These are phyloP conservation scores for Aplochiton taeniatus DNA, from an alignment of 2,797 vertebrate genomes.

Conservation along the genomic window DNA sequence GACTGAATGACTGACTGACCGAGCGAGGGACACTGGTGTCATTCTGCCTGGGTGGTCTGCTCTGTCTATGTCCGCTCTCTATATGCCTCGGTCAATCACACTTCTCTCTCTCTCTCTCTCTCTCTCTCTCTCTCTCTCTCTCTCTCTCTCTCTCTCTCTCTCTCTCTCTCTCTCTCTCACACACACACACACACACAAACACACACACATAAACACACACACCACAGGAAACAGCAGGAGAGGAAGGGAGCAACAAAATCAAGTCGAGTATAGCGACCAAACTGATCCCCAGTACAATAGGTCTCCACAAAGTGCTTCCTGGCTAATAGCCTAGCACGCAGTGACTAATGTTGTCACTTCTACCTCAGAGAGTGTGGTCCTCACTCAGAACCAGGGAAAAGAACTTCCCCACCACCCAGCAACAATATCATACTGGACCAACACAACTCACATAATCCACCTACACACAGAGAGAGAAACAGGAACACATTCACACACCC, in stretches of 20 bases:
- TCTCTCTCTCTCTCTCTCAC: constrained; percentile 7
- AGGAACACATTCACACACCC: background rate
- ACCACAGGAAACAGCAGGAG: constrained; percentile 60
- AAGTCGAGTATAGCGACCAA: constrained; percentile 37
- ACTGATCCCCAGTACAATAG: constrained; percentile 49
- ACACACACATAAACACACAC: background rate
- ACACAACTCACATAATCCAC: too few relatives aligned
- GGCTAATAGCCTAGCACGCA: constrained; percentile 26
- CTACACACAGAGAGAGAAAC: too few relatives aligned
- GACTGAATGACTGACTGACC: too few relatives aligned
- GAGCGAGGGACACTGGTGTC: constrained; percentile 31
- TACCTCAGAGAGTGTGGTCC: constrained; percentile 12
- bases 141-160: constrained; percentile 27
- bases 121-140: constrained; percentile 3
- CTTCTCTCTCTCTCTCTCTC: background rate
- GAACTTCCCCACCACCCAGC: constrained; percentile 5
- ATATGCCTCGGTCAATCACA: constrained; percentile 4
- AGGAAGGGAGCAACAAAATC: constrained; percentile 61
- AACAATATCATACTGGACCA: too few relatives aligned
- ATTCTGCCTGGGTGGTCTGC: constrained; percentile 64
- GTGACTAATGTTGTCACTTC: constrained; percentile 26
- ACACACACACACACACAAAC: background rate
- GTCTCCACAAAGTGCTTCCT: constrained; percentile 33
- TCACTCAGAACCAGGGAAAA: background rate
- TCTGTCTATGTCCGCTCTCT: background rate